These are phyloP conservation scores for Meteorus sp. DNA, from an alignment of 1,140 invertebrate species.

Conservation along the genomic window DNA sequence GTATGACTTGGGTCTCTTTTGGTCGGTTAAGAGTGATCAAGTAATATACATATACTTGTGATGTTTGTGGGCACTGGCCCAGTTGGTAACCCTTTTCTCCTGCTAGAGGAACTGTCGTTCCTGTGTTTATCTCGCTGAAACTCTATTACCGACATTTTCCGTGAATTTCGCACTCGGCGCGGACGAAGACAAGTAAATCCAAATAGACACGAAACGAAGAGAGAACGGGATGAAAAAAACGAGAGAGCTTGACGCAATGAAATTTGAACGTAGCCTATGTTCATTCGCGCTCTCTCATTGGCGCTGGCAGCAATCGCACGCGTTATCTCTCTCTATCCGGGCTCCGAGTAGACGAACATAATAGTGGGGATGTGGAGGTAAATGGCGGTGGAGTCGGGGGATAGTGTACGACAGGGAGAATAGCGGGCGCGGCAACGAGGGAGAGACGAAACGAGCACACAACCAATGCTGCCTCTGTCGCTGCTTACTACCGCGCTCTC, in stretches of 20 bases:
- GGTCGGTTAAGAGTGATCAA: too few species aligned
- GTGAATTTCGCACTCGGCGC: constrained; percentile 40
- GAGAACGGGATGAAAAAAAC: constrained; percentile 4
- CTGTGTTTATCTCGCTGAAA: constrained; percentile 43
- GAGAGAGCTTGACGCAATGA: constrained; percentile 47
- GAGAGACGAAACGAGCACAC: constrained; percentile 30
- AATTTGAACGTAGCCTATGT: constrained; percentile 47
- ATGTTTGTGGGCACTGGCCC: constrained; percentile 25
- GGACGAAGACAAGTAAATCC: constrained; percentile 27
- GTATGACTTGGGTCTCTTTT: too few species aligned
- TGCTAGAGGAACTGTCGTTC: constrained; percentile 5
- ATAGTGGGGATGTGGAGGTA: neutral
- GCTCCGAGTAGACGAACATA: neutral
- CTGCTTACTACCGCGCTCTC: constrained; percentile 7
- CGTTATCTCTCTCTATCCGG: constrained; percentile 16
- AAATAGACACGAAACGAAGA: too few species aligned
- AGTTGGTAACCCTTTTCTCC: constrained; percentile 37
- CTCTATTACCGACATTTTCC: constrained; percentile 53
- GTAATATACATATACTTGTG: too few species aligned
- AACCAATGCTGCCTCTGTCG: too few species aligned
- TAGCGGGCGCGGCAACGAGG: constrained; percentile 12
- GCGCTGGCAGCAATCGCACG: neutral
- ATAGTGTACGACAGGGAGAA: neutral
- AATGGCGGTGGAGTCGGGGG: neutral
- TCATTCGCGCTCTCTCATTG: constrained; percentile 7